Base-by-base conservation (phyloP, 2,888 invertebrate genomes). In the Cantharis lateralis region DNA sequence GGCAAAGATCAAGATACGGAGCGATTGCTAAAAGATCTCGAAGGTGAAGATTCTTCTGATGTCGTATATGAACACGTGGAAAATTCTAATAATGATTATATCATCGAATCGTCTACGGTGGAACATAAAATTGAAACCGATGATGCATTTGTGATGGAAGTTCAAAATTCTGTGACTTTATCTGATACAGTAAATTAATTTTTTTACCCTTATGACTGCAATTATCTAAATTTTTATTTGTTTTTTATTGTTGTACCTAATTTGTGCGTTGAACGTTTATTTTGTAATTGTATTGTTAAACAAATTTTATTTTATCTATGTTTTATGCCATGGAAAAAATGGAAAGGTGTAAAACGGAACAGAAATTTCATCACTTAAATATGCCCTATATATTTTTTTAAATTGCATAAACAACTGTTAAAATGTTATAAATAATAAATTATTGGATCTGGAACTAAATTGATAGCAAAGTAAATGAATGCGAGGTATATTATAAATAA, bases 81-180 rank as follows among this genome's bases (percentile, higher is more conserved):
- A n/a, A 84, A 84, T 76, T 83, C 84, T 70, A 82, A 82, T 76
- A 83, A 83, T 61, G 84, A 84, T 26, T 80, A 82, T 78, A 79
- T 79, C 13, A 32, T 79, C 48, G 66, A 76, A 70, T 64, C 71
- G n/a, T 63, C 64, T 1, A 15, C n/a, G 32, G 15, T 18, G 16
- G 28, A 63, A 20, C 16, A 26, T 68, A 68, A 69, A 20, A 48
- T 62, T 24, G 74, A 72, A 24, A 71, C 1, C 18, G 70, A 74
- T 18, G 71, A 74, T 68, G 28, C 68, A 15, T 74, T 13, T 71
- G 26, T 70, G 63, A 68, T 75, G 15, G 73, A 78, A 26, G 15
- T 75, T 68, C 66, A 75, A 68, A 69, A 78, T 10, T 48, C 68
- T 11, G n/a, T 61, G 15, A 68, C 62, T 68, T 28, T 72, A 62